Conservation (phyloP, 2,113 vertebrate genomes). For the Centropus bengalensis region DNA sequence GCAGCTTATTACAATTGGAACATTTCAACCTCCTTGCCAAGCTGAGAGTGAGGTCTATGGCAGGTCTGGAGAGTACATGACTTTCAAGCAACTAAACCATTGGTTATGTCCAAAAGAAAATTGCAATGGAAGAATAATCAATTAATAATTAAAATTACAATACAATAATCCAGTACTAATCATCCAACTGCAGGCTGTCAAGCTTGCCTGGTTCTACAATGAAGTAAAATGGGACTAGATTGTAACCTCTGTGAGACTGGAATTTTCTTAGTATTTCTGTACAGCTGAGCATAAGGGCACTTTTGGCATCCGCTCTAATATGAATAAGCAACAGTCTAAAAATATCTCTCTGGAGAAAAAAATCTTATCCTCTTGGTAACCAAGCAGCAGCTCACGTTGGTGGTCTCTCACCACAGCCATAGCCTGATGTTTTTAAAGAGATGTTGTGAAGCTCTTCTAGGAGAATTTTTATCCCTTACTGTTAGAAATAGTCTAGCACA, state of each 20-base stretch:
- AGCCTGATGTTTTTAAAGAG: not conserved
- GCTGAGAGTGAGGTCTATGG: not conserved
- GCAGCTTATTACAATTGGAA: not conserved
- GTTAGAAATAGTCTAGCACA: not conserved
- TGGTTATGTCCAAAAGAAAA: not conserved
- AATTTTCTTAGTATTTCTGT: not conserved
- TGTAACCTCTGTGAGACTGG: not conserved
- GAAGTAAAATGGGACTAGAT: not conserved
- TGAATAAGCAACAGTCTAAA: conserved; percentile 64
- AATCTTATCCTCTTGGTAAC: conserved; percentile 45
- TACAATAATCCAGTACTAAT: not conserved
- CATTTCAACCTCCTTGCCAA: not conserved
- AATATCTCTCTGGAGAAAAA: conserved; percentile 41
- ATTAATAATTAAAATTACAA: conserved; percentile 16
- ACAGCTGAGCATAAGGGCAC: conserved; percentile 12
- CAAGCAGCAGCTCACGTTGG: conserved; percentile 42
- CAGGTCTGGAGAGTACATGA: not conserved
- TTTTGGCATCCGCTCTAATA: conserved; percentile 22
- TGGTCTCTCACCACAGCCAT: conserved; percentile 30
- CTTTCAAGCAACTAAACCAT: not conserved
- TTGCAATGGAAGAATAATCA: not conserved
- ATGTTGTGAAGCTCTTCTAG: not conserved
- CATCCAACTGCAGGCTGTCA: not conserved
- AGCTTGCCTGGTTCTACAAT: not conserved
- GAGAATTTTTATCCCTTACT: not conserved